Conservation (phyloP, 2,113 vertebrate species). For the Scomber colias region DNA sequence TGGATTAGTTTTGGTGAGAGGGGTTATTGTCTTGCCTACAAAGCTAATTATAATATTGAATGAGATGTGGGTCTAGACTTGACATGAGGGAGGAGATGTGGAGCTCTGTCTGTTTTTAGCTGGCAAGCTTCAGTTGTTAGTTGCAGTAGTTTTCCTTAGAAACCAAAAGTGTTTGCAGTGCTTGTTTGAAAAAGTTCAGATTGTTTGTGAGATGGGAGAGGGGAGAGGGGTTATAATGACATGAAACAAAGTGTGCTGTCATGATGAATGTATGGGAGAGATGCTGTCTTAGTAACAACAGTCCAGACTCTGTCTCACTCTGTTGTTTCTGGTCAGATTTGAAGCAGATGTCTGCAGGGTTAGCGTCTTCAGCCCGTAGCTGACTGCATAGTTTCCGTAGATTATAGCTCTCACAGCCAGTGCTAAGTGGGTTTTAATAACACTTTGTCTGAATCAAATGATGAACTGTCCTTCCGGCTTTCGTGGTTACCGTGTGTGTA, state of each 20-base stretch:
- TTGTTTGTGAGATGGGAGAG: constrained; percentile 16
- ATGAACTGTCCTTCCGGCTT: constrained; percentile 63
- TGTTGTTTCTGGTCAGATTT: constrained; percentile 64
- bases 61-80: background rate
- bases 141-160: constrained; percentile 32
- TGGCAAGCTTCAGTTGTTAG: constrained; percentile 31
- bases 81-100: background rate
- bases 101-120: background rate
- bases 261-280: constrained; percentile 18
- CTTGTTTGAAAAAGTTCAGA: constrained; percentile 28
- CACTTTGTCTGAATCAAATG: constrained; percentile 76
- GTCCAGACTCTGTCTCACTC: background rate
- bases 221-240: constrained; percentile 9
- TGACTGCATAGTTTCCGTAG: constrained; percentile 73
- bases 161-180: constrained; percentile 35
- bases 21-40: background rate
- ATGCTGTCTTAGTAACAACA: constrained; percentile 27
- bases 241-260: constrained; percentile 30
- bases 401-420: constrained; percentile 53
- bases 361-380: constrained; percentile 60
- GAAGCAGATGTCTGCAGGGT: constrained; percentile 76
- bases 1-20: too few species aligned
- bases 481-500: constrained; percentile 34
- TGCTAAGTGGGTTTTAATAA: constrained; percentile 83
- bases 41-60: background rate